Evolutionary conservation across 2,888 invertebrate genomes (phyloP).

Genomic region (Apamea epomidion): DNA sequence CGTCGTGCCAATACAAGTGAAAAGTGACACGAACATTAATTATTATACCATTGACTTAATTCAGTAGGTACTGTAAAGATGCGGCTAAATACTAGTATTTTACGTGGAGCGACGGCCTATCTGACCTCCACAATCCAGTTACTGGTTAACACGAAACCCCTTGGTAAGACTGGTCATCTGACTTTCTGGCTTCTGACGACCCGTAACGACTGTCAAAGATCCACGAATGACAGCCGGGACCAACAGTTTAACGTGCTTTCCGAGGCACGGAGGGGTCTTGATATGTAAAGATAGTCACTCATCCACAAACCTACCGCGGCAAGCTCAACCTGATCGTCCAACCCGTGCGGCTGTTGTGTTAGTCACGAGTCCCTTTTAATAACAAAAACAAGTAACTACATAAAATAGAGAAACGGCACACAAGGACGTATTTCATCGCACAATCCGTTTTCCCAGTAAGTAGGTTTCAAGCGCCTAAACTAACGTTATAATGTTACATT

Average conservation of each 20-base stretch:
- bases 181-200: not conserved
- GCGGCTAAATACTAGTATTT: no score
- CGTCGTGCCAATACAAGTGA: no score
- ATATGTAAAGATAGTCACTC: not conserved
- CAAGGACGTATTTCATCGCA: slow-evolving; percentile 16
- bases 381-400: not conserved
- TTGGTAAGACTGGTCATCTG: no score
- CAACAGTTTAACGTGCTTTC: no score
- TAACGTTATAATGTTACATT: slow-evolving; percentile 14
- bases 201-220: not conserved
- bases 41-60: not conserved
- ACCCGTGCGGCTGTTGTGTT: not conserved
- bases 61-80: not conserved
- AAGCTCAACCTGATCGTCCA: not conserved
- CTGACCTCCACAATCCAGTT: no score
- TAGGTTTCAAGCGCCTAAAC: slow-evolving; percentile 16
- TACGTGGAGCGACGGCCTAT: no score
- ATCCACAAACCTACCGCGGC: not conserved
- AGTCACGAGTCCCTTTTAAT: not conserved
- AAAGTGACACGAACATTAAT: no score
- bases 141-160: no score
- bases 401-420: not conserved
- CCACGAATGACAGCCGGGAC: not conserved
- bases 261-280: not conserved
- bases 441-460: not conserved